A percentile compares a stretch with the other conserved stretches of the same genome.
phyloP scores from a whole-genome alignment of 2,113 vertebrate genomes.

The Scomber japonicus region DNA sequence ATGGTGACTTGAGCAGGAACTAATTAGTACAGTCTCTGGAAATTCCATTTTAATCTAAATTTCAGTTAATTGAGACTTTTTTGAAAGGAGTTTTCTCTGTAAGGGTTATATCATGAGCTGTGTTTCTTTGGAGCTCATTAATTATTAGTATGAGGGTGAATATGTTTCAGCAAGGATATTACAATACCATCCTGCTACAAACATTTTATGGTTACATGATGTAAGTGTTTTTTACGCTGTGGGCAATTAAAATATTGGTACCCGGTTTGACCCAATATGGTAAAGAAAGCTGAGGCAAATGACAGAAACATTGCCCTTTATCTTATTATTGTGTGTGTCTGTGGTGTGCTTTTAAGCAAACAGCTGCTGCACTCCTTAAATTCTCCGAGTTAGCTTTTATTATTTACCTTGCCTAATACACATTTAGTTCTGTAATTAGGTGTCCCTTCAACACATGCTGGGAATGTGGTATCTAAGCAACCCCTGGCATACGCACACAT shows the following conservation, averaged over 20 bases:
- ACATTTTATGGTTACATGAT: slow-evolving; percentile 11
- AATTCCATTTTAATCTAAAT: slow-evolving; percentile 67
- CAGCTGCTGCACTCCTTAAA: not conserved
- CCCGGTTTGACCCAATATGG: not conserved
- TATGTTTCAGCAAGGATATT: slow-evolving; percentile 26
- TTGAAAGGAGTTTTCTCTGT: slow-evolving; percentile 39
- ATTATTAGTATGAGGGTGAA: slow-evolving; percentile 30
- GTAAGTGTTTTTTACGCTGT: not conserved
- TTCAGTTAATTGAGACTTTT: slow-evolving; percentile 60
- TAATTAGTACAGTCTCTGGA: slow-evolving; percentile 72
- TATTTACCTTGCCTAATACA: slow-evolving; percentile 43
- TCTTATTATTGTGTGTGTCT: not conserved
- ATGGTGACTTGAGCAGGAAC: slow-evolving; percentile 63
- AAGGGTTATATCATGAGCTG: slow-evolving; percentile 25
- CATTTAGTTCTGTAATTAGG: slow-evolving; percentile 48
- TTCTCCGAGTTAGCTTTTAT: slow-evolving; percentile 23
- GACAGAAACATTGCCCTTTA: not conserved
- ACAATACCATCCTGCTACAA: not conserved
- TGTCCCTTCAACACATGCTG: slow-evolving; percentile 11
- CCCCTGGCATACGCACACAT: slow-evolving; percentile 21
- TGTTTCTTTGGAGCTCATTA: slow-evolving; percentile 45
- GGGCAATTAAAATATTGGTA: not conserved
- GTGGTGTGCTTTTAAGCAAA: too few species aligned
- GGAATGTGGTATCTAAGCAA: slow-evolving; percentile 55
- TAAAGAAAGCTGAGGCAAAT: slow-evolving; percentile 12